Evolutionary conservation across 2,888 invertebrate genomes (phyloP), one percentile per base, ranked within the genome.

Genomic region (Imbricaverruca yamaguchii): DNA sequence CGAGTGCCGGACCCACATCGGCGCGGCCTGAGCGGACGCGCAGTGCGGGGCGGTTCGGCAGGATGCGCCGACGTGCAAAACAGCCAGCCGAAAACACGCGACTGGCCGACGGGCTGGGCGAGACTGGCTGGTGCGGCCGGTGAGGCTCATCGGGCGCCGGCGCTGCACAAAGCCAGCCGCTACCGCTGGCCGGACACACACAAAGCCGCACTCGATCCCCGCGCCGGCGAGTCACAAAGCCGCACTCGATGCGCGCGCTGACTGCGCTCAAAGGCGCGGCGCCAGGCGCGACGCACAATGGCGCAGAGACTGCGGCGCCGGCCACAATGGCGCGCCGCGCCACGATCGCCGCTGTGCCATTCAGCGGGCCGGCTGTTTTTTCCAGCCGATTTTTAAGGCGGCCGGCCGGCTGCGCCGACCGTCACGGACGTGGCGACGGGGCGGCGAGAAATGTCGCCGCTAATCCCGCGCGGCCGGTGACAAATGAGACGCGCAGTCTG

Each of bases 191-290:
- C 9, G 39, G 39, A 39, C 39, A 39, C 39, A 3, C 39, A 39
- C 39, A 39, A 39, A 39, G 39, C 39, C 39, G 39, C 39, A 39
- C 39, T 39, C 39, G 39, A 39, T 39, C 39, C 39, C 39, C 39
- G 39, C 39, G 4, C 39, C 39, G 39, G 25, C 12, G 23, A 23
- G 69, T 63, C 69, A 69, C 69, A 25, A 69, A 15, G 69, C 39
- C 69, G 69, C 69, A 15, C 69, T 39, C 39, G 69, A 13, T 13
- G 39, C 69, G 25, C 69, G 69, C 69, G 69, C 69, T 69, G 69
- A 69, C 69, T 69, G 15, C 39, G 69, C 69, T 69, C 23, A 69
- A 69, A 69, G 69, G 69, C 69, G 39, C 69, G 69, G 69, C 39
- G 69, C 39, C 69, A 69, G 69, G 15, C 39, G 69, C 39, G 69